phyloP scores from a whole-genome alignment of 64 coral and sea anemone species.

The Exaiptasia diaphana region DNA sequence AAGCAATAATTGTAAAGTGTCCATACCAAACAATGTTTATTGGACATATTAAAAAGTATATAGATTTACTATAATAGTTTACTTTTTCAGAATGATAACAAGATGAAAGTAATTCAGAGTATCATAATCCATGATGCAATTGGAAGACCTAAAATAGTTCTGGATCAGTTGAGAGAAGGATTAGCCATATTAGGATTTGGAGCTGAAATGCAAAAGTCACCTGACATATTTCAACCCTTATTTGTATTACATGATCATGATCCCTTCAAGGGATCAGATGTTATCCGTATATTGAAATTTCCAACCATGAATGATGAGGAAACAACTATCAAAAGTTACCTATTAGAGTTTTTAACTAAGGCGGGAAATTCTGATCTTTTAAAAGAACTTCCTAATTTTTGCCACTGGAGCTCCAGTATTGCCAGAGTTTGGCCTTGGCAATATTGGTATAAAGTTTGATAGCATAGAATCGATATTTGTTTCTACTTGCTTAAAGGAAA shows the following conservation, averaged over 20 bases:
- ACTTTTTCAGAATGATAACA: constrained; percentile 54
- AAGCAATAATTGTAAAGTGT: too few species aligned
- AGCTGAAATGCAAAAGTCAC: background rate
- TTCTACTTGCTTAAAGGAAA: constrained; percentile 22
- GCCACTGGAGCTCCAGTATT: constrained; percentile 34
- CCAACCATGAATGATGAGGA: background rate
- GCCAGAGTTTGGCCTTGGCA: constrained; percentile 57
- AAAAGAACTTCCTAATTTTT: constrained; percentile 52
- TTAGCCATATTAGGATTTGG: background rate
- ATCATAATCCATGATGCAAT: constrained; percentile 13
- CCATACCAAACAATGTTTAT: too few species aligned
- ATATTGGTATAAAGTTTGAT: constrained; percentile 54
- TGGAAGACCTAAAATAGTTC: constrained; percentile 2
- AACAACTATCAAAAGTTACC: background rate
- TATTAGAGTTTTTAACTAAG: background rate
- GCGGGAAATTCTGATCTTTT: background rate
- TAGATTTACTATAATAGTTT: too few species aligned
- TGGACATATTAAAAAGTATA: too few species aligned
- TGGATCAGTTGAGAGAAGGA: constrained; percentile 19
- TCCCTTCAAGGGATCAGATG: background rate
- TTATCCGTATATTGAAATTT: background rate
- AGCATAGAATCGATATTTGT: constrained; percentile 52
- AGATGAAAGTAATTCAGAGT: constrained; percentile 2
- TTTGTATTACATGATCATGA: background rate
- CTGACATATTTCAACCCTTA: background rate